A percentile compares a stretch with the other conserved stretches of the same genome.
Conservation (phyloP, 92 coral and sea anemone genomes). For the Diadumene lineata region DNA sequence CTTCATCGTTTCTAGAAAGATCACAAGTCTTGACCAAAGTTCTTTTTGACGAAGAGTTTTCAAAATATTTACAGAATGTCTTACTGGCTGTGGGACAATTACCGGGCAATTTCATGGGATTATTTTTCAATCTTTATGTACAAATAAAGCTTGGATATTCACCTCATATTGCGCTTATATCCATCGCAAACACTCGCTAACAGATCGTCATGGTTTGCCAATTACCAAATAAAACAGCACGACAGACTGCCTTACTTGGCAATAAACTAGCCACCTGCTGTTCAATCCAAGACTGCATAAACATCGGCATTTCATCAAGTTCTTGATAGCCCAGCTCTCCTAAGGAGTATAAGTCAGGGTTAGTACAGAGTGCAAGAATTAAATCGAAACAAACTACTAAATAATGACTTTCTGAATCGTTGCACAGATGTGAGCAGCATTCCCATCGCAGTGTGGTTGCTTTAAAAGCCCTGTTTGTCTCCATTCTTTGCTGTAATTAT, state of each 20-base stretch:
- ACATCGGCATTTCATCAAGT: conserved; percentile 5
- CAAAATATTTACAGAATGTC: no score
- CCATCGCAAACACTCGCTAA: conserved; percentile 23
- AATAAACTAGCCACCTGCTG: neutral
- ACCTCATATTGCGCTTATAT: conserved; percentile 18
- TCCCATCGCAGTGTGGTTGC: conserved; percentile 11
- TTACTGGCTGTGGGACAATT: neutral
- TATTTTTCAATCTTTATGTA: no score
- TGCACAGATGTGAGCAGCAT: conserved; percentile 20
- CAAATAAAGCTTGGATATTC: neutral
- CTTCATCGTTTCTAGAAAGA: no score
- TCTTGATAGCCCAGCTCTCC: conserved; percentile 3
- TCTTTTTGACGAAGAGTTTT: no score
- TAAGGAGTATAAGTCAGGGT: neutral
- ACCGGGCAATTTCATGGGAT: no score
- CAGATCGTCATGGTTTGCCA: conserved; percentile 4
- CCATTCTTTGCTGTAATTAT: conserved; percentile 2
- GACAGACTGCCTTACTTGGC: conserved; percentile 1
- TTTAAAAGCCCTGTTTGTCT: conserved; percentile 12
- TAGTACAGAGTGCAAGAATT: neutral
- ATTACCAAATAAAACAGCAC: conserved; percentile 4
- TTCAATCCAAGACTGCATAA: conserved; percentile 18
- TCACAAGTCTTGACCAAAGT: no score
- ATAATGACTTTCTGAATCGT: conserved; percentile 14
- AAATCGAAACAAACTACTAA: neutral